Evolutionary conservation across 1,140 invertebrate genomes (phyloP).

Genomic region (Platyura marginata): DNA sequence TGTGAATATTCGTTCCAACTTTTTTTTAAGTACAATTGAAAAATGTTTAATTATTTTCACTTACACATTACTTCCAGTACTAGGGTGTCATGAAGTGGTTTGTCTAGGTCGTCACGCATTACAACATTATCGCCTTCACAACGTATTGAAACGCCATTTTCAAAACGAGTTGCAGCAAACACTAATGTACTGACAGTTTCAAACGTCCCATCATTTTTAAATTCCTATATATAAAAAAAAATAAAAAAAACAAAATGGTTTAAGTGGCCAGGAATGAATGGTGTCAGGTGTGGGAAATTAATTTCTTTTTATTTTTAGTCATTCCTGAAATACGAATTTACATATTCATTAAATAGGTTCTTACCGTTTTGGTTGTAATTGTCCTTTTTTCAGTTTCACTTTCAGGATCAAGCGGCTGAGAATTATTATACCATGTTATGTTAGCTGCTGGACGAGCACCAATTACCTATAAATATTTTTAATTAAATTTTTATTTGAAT

Average conservation of each 20-base stretch:
- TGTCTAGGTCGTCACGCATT: constrained; percentile 44
- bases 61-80: constrained; percentile 70
- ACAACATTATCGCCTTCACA: constrained; percentile 70
- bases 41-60: constrained; percentile 13
- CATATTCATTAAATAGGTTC: too few relatives aligned
- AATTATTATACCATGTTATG: constrained; percentile 68
- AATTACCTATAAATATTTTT: constrained; percentile 31
- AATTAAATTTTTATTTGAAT: too few relatives aligned
- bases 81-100: constrained; percentile 43
- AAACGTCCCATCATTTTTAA: constrained; percentile 44
- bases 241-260: too few relatives aligned
- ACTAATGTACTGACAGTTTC: constrained; percentile 54
- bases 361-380: constrained; percentile 13
- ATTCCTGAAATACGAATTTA: too few relatives aligned
- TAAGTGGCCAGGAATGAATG: too few relatives aligned
- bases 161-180: constrained; percentile 60
- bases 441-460: constrained; percentile 65
- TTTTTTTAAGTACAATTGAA: not conserved
- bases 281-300: too few relatives aligned
- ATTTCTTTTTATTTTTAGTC: too few relatives aligned
- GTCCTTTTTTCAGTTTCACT: constrained; percentile 8
- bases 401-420: constrained; percentile 33
- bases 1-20: not conserved
- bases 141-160: constrained; percentile 57
- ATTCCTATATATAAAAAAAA: constrained; percentile 31